A percentile compares a stretch with the other conserved stretches of the same genome.
These are phyloP conservation scores for Clarias fuscus DNA, from an alignment of 2,797 vertebrate genomes.

Conservation along the genomic window DNA sequence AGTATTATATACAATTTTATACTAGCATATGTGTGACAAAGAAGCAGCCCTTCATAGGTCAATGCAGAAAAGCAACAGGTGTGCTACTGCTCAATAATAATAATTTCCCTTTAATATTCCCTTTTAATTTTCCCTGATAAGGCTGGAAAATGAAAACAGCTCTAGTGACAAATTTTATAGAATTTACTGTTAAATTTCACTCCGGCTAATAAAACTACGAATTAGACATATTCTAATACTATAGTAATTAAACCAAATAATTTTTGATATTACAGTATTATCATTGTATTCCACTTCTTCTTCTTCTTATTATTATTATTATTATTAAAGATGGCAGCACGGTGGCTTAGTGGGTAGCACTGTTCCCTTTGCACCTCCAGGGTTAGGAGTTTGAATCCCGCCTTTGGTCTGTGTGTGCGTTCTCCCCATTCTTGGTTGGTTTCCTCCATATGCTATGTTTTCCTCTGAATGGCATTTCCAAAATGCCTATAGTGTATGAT, in stretches of 20 bases:
- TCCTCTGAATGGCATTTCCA: too few relatives aligned
- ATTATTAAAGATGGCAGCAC: too few relatives aligned
- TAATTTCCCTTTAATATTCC: not conserved
- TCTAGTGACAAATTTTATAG: not conserved
- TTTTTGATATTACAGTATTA: too few relatives aligned
- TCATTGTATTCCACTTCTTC: too few relatives aligned
- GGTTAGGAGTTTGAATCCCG: not conserved
- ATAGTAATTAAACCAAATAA: not conserved
- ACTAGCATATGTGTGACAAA: not conserved
- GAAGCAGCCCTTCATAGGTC: not conserved
- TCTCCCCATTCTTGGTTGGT: not conserved
- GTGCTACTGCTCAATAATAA: not conserved
- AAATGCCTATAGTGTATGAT: too few relatives aligned
- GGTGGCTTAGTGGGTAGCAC: too few relatives aligned
- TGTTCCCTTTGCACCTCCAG: too few relatives aligned
- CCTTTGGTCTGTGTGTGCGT: not conserved
- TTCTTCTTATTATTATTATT: too few relatives aligned
- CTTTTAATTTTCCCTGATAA: not conserved
- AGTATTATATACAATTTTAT: not conserved
- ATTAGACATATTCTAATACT: not conserved
- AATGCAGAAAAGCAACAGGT: not conserved
- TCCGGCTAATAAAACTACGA: not conserved
- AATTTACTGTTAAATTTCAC: not conserved
- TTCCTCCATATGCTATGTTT: too few relatives aligned
- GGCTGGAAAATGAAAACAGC: not conserved